Conservation (phyloP, 1,140 invertebrate species). For the Drosophila oshimai region DNA sequence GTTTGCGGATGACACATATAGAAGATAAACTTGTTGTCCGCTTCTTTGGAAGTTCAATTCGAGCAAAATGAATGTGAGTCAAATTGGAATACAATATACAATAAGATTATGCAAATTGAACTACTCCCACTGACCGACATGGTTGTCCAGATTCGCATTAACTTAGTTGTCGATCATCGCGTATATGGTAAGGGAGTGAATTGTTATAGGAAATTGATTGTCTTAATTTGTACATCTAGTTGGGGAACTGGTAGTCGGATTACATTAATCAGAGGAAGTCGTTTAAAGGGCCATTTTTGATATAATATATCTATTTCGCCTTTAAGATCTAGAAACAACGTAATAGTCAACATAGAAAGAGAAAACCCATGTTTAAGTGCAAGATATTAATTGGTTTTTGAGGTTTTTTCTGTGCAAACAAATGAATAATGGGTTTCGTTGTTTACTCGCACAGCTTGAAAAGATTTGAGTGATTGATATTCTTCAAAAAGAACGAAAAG, state of each 20-base stretch:
- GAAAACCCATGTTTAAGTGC: too few relatives aligned
- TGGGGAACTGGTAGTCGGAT: neutral
- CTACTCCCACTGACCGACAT: conserved; percentile 9
- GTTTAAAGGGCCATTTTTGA: neutral
- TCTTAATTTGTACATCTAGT: conserved; percentile 3
- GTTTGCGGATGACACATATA: conserved; percentile 49
- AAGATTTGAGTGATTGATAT: conserved; percentile 11
- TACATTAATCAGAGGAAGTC: neutral
- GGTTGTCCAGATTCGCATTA: conserved; percentile 17
- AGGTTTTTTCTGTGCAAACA: neutral
- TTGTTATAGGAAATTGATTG: conserved; percentile 25
- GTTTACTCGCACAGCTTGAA: conserved; percentile 3
- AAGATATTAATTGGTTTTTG: neutral
- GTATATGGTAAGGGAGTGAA: conserved; percentile 16
- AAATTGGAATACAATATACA: conserved; percentile 41
- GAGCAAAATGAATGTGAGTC: conserved; percentile 45
- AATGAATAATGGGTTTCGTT: conserved; percentile 18
- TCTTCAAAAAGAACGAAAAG: neutral
- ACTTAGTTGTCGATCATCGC: conserved; percentile 17
- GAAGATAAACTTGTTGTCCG: conserved; percentile 48
- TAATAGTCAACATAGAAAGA: too few relatives aligned
- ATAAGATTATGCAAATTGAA: conserved; percentile 67
- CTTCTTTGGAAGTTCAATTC: conserved; percentile 55
- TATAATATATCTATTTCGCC: too few relatives aligned
- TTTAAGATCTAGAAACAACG: too few relatives aligned